A percentile compares a stretch with the other conserved stretches of the same genome.
Conservation (phyloP, 2,113 vertebrate species). For the Bubo bubo region DNA sequence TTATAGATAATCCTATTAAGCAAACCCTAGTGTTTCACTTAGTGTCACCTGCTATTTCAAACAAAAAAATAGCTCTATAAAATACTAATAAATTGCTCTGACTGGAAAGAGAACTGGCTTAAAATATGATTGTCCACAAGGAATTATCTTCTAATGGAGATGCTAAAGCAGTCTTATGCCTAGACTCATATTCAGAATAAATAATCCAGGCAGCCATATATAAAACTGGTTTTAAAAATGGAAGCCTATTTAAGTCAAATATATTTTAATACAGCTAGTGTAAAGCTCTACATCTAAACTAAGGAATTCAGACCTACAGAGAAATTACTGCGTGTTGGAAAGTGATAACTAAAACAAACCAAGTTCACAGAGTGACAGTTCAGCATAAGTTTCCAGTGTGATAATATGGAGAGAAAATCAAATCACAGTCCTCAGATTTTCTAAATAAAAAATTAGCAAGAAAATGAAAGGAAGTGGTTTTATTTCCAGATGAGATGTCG, state of each 20-base stretch:
- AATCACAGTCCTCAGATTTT: neutral
- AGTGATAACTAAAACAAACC: neutral
- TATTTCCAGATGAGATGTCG: neutral
- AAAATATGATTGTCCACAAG: neutral
- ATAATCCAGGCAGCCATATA: neutral
- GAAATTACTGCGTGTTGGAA: neutral
- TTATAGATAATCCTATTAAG: neutral
- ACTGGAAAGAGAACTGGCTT: neutral
- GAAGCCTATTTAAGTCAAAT: neutral
- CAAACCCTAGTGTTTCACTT: neutral
- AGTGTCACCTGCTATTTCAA: neutral
- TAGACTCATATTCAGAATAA: neutral
- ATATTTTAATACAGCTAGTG: neutral
- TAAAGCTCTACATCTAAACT: neutral
- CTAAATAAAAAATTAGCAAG: neutral
- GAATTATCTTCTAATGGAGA: neutral
- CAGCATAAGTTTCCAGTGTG: neutral
- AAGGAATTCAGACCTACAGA: neutral
- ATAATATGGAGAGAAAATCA: neutral
- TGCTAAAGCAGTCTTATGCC: neutral
- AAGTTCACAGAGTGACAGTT: neutral
- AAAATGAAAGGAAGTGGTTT: conserved; percentile 45
- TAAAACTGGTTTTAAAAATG: neutral
- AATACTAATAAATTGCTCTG: neutral
- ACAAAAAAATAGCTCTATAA: neutral